Evolutionary conservation across 2,797 vertebrate genomes (phyloP).

Genomic region (Microcaecilia unicolor): DNA sequence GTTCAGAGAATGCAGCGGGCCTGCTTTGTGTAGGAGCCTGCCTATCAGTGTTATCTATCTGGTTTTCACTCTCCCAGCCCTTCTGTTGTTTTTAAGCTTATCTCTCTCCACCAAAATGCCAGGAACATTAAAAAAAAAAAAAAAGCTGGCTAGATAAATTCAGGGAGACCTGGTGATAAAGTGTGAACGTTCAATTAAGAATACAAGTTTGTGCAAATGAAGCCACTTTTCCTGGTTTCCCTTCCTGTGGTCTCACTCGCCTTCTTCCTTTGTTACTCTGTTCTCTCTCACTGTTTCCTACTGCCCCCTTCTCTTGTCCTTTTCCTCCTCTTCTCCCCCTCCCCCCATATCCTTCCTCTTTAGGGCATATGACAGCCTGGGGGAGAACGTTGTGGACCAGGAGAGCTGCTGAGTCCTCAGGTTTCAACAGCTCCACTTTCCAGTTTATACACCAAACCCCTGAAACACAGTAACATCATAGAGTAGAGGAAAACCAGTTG

Average conservation of each 20-base stretch:
- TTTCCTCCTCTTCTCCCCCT: too few species aligned
- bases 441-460: too few species aligned
- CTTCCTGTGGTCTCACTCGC: constrained; percentile 2
- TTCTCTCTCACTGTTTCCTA: neutral
- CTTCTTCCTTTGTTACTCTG: constrained; percentile 11
- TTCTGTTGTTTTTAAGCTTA: constrained; percentile 90
- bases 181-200: constrained; percentile 61
- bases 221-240: neutral
- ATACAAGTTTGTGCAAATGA: constrained; percentile 20
- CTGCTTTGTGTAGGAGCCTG: constrained; percentile 79
- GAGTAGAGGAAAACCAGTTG: too few species aligned
- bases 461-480: too few species aligned
- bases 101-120: constrained; percentile 94
- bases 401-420: too few species aligned
- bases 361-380: too few species aligned
- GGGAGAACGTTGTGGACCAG: too few species aligned
- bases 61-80: constrained; percentile 81
- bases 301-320: too few species aligned
- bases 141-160: constrained; percentile 67
- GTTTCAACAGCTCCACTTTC: too few species aligned
- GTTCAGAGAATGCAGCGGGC: constrained; percentile 57
- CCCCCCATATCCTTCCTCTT: too few species aligned
- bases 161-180: constrained; percentile 48
- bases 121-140: constrained; percentile 81
- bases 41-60: constrained; percentile 91